Evolutionary conservation across 2,797 vertebrate genomes (phyloP), one percentile per base, ranked within the genome.

Genomic region (Ciconia nigra): DNA sequence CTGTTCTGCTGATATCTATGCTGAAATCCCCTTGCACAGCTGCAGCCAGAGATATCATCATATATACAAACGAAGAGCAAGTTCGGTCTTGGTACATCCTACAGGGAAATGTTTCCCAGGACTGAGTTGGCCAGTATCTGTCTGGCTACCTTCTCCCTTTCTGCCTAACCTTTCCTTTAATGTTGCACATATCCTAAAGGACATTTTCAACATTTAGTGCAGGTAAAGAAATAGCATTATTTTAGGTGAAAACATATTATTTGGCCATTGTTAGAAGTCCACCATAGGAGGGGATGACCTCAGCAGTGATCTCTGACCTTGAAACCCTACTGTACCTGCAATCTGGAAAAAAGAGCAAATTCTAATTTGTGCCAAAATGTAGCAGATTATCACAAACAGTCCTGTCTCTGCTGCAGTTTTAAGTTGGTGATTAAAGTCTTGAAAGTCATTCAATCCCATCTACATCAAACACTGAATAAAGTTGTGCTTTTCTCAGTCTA

Each of bases 1-100:
- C 84, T 81, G 87, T 19, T 47, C 4, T 41, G 47, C 79, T 83
- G 29, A 28, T 51, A 80, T 16, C 3, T 39, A 39, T 39, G 10
- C 37, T 39, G 37, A 39, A 79, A 82, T 93, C 29, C 85, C 85
- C 57, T 55, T 24, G 54, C 15, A n/a, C 92, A 94, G 93, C 88
- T 96, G 95, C 93, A 95, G 92, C 29, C 90, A 63, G 90, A 94
- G 93, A 94, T 84, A 95, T 1, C 73, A 41, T 89, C 79, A 2
- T 14, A 7, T 29, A 28, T 17, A 26, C 59, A 42, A 52, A 9
- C 0, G 9, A 89, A 85, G 26, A 82, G 31, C 51, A 86, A 49
- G 35, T 57, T 15, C 6, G 2, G 26, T 55, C 83, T 82, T 2
- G 0, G 25, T 31, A 25, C 51, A 24, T 65, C 81, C 86, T 59